A percentile compares a stretch with the other conserved stretches of the same genome.
These are phyloP conservation scores for Heliconius sara DNA, from an alignment of 2,888 invertebrate species.

Conservation along the genomic window DNA sequence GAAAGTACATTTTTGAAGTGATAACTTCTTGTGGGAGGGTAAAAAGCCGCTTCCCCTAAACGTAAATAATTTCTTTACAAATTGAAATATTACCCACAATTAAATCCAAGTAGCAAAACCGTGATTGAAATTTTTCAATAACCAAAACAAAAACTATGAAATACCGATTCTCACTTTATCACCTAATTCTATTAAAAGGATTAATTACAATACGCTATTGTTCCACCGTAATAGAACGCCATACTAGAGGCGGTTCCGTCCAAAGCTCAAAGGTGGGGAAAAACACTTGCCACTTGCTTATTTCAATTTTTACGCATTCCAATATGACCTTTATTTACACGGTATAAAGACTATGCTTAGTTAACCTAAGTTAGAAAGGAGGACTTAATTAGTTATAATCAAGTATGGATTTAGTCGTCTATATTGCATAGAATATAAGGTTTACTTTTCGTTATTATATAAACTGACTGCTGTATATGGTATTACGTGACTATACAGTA, in stretches of 20 bases:
- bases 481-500: conserved; percentile 4
- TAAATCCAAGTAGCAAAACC: neutral
- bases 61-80: no score
- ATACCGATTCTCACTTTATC: conserved; percentile 19
- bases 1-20: no score
- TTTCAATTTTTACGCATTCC: neutral
- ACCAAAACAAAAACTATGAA: conserved; percentile 5
- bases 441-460: conserved; percentile 13
- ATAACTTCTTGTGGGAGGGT: no score
- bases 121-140: neutral
- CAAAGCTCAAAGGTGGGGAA: conserved; percentile 9
- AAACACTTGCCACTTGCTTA: neutral
- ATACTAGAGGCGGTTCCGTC: conserved; percentile 15
- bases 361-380: conserved; percentile 20
- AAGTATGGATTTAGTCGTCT: conserved; percentile 13
- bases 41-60: no score
- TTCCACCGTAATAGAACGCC: neutral
- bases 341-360: conserved; percentile 10
- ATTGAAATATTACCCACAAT: neutral
- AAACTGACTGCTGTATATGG: conserved; percentile 2
- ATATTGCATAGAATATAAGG: conserved; percentile 2
- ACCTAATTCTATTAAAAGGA: neutral
- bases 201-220: conserved; percentile 22
- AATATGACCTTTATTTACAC: conserved; percentile 4
- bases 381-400: conserved; percentile 24